Percentiles rank a stretch among this genome's conserved stretches.
Conservation (phyloP, 1,140 invertebrate genomes). For the Saccostrea cuccullata region DNA sequence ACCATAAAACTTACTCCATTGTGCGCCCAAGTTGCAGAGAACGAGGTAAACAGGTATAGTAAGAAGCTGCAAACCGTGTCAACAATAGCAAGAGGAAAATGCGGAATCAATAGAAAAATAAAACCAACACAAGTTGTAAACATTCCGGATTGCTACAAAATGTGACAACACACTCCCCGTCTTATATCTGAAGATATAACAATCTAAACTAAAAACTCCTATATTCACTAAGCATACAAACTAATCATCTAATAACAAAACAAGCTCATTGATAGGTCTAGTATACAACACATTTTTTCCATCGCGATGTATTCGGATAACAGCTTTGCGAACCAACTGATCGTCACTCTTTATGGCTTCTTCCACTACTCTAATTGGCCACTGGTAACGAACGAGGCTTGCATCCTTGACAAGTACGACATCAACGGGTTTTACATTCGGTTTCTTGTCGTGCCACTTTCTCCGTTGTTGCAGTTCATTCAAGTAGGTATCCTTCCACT, state of each 20-base stretch:
- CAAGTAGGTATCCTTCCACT: conserved; percentile 53
- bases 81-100: no score
- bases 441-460: conserved; percentile 45
- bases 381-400: conserved; percentile 44
- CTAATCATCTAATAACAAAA: conserved; percentile 25
- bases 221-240: no score
- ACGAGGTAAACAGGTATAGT: no score
- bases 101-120: no score
- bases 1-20: no score
- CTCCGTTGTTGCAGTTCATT: conserved; percentile 53
- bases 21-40: no score
- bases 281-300: conserved; percentile 36
- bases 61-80: no score
- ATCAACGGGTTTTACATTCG: conserved; percentile 51
- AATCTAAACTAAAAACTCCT: not conserved
- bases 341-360: conserved; percentile 51
- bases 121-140: no score
- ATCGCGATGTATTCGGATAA: conserved; percentile 33
- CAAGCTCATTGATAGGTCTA: conserved; percentile 48
- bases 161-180: no score
- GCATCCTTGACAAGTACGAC: conserved; percentile 53
- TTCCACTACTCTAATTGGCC: conserved; percentile 51
- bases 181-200: not conserved
- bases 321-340: conserved; percentile 46
- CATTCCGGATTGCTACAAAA: no score